These are phyloP conservation scores for Boulengeromyrus knoepffleri DNA, from an alignment of 2,113 vertebrate species.

Conservation along the genomic window DNA sequence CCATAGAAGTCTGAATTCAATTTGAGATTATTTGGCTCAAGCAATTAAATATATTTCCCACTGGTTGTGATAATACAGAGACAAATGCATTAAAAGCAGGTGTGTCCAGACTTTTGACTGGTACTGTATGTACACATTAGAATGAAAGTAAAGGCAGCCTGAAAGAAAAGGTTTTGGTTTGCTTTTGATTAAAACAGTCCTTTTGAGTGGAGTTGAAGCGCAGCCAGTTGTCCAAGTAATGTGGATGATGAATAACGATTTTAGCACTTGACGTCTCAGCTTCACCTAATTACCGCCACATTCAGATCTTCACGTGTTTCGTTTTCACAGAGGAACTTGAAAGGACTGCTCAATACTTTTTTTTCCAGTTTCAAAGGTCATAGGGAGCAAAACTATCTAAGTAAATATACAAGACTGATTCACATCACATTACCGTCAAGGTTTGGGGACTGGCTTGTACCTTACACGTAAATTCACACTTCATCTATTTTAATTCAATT, in stretches of 20 bases:
- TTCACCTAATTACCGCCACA: background rate
- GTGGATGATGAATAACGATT: background rate
- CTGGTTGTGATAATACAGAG: background rate
- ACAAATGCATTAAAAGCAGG: background rate
- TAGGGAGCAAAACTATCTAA: background rate
- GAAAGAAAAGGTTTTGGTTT: background rate
- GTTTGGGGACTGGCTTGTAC: background rate
- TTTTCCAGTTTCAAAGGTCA: background rate
- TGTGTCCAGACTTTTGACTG: background rate
- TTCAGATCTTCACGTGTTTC: background rate
- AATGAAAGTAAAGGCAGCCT: background rate
- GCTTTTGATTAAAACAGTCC: background rate
- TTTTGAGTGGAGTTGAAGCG: background rate
- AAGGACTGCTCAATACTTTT: background rate
- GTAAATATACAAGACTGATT: constrained; percentile 1
- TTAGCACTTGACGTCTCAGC: background rate
- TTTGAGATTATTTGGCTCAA: background rate
- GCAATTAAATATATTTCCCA: background rate
- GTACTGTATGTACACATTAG: background rate
- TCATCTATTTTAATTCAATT: constrained; percentile 21
- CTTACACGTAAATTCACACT: constrained; percentile 11
- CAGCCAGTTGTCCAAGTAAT: background rate
- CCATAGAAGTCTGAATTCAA: background rate
- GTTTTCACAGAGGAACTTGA: background rate
- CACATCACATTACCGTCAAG: background rate